These are phyloP conservation scores for Chaunax sp. DNA, from an alignment of 2,797 vertebrate species.

Conservation along the genomic window DNA sequence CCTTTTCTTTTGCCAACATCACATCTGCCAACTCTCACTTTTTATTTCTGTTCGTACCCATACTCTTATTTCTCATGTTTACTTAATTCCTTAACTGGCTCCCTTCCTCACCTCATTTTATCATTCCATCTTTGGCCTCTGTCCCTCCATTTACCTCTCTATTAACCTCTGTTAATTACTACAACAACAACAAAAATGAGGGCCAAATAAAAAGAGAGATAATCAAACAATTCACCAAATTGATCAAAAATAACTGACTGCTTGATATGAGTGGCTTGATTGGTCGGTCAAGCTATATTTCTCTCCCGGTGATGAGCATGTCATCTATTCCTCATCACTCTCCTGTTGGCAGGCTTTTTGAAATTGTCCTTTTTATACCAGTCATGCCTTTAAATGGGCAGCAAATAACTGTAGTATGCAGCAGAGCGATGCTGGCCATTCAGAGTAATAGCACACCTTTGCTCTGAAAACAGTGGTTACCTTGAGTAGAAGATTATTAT, in stretches of 20 bases:
- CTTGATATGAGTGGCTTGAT: neutral
- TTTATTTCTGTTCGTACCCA: neutral
- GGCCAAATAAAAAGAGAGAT: neutral
- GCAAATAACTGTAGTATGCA: slow-evolving; percentile 12
- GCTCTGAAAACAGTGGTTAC: slow-evolving; percentile 32
- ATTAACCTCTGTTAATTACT: neutral
- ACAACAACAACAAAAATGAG: neutral
- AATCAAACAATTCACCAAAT: neutral
- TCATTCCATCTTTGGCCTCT: neutral
- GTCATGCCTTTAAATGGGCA: slow-evolving; percentile 1
- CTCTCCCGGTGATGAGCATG: neutral
- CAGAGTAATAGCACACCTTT: slow-evolving; percentile 21
- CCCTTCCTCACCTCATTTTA: neutral
- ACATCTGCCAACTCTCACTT: neutral
- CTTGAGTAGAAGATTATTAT: slow-evolving; percentile 45
- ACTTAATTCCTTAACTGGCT: slow-evolving; percentile 1
- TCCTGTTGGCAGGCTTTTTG: slow-evolving; percentile 4
- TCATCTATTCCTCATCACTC: slow-evolving; percentile 5
- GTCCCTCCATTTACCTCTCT: too few species aligned
- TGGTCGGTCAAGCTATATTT: neutral
- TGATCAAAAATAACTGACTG: neutral
- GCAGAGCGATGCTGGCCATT: slow-evolving; percentile 20
- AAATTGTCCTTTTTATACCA: slow-evolving; percentile 16
- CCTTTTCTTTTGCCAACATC: neutral
- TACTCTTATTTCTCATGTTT: neutral